These are phyloP conservation scores for Holcopasites calliopsidis DNA, from an alignment of 1,140 invertebrate species.

Conservation along the genomic window DNA sequence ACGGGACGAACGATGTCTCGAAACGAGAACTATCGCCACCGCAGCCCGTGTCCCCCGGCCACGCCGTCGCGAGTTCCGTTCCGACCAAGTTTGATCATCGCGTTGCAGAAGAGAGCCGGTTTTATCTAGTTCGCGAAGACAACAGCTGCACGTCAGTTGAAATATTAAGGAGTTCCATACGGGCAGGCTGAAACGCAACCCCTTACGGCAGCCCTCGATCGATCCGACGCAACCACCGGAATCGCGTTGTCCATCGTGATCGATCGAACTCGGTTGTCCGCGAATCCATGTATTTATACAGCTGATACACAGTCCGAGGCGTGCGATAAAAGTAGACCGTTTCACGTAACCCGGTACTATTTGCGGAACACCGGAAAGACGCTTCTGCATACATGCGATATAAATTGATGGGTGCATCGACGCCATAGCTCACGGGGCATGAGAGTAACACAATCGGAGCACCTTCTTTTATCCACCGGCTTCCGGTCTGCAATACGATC, in stretches of 20 bases:
- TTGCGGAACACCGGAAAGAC: neutral
- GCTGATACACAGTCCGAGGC: neutral
- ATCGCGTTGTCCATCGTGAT: conserved; percentile 23
- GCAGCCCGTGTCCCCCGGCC: neutral
- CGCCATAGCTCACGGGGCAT: no score
- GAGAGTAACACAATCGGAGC: no score
- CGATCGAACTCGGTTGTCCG: neutral
- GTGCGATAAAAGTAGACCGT: neutral
- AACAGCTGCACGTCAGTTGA: conserved; percentile 62
- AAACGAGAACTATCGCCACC: neutral
- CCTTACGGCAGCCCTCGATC: conserved; percentile 46
- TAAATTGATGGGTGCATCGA: no score
- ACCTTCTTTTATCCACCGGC: no score
- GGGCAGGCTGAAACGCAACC: conserved; percentile 41
- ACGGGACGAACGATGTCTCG: conserved; percentile 15
- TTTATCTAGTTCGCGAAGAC: conserved; percentile 65
- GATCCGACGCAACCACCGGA: conserved; percentile 33
- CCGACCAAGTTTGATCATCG: conserved; percentile 11
- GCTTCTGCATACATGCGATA: no score
- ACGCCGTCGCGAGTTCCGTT: neutral
- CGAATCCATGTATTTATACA: conserved; percentile 21
- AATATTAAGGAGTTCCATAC: conserved; percentile 61
- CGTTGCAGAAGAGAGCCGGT: conserved; percentile 10
- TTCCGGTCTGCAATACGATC: no score
- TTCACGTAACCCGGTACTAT: neutral